Evolutionary conservation across 1,140 invertebrate species (phyloP).

Genomic region (Cyrtorhinus lividipennis): DNA sequence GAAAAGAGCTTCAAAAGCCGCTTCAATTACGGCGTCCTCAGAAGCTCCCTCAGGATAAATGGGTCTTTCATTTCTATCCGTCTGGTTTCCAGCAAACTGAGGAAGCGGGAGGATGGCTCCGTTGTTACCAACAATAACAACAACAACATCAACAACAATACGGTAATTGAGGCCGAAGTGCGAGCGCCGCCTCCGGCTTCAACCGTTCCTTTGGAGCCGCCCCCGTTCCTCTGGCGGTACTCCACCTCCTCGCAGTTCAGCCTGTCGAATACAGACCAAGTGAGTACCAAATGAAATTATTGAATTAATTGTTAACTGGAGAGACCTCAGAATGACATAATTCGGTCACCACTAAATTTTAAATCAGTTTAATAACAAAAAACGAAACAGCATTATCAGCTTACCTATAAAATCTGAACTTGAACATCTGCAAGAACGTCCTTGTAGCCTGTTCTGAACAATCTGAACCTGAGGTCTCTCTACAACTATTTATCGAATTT

Average conservation of each 20-base stretch:
- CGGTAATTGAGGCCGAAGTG: slow-evolving; percentile 15
- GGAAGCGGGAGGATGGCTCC: slow-evolving; percentile 54
- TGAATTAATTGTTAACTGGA: no score
- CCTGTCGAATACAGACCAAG: slow-evolving; percentile 65
- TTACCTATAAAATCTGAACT: no score
- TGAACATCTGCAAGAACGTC: no score
- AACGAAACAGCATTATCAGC: no score
- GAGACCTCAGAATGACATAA: no score
- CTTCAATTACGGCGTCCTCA: slow-evolving; percentile 26
- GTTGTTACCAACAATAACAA: slow-evolving; percentile 20
- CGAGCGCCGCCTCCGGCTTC: slow-evolving; percentile 16
- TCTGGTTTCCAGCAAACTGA: slow-evolving; percentile 73
- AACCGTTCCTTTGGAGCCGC: slow-evolving; percentile 30
- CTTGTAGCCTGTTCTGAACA: no score
- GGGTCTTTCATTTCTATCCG: slow-evolving; percentile 64
- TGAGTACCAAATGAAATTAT: slow-evolving; percentile 31
- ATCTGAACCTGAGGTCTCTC: no score
- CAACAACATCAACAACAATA: slow-evolving; percentile 21
- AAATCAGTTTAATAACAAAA: no score
- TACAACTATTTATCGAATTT: no score
- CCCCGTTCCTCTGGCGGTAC: slow-evolving; percentile 61
- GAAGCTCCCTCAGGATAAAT: slow-evolving; percentile 36
- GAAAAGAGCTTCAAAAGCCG: slow-evolving; percentile 25
- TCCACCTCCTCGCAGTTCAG: slow-evolving; percentile 55
- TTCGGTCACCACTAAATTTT: no score